Base-by-base conservation (phyloP, 2,888 invertebrate genomes). In the Darwinula stevensoni region DNA sequence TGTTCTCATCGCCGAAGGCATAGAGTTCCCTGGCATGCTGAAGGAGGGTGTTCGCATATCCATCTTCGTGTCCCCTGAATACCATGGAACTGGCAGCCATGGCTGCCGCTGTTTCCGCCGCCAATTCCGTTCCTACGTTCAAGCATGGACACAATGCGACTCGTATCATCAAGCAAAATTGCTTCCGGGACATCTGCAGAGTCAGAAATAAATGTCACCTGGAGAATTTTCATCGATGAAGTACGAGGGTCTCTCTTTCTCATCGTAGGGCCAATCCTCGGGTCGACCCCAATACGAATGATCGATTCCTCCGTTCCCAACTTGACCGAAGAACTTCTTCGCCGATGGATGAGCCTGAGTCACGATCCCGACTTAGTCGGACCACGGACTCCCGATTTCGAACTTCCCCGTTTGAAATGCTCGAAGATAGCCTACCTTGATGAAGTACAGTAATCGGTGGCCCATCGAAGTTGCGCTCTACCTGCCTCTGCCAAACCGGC, bases 261-360 rank as follows among this genome's bases (percentile, higher is more conserved):
- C 59, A 34, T 56, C 59, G 45, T 61, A 51, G 6, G 40, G 43
- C 43, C 45, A 49, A 30, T 64, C 61, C 44, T 65, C 65, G 3
- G 64, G 62, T 31, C 64, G 48, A 2, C 62, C 63, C 64, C 65
- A 65, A 42, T 52, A 62, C 2, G 48, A 45, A 40, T 64, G 63
- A 41, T 65, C 64, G 11, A 53, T 42, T 13, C 48, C 44, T 33
- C 63, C 64, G 41, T 61, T 57, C 2, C 60, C 59, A 13, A 62
- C 60, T 49, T 22, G 22, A 9, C 22, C 22, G n/a, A 9, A 22
- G n/a, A 22, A n/a, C n/a, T 22, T n/a, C 6, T 22, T 22, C 9
- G 22, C 9, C n/a, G 22, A 6, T n/a, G 22, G 6, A n/a, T 22
- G 22, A 22, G 22, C 22, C 22, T 22, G 22, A n/a, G n/a, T n/a